A percentile compares a stretch with the other conserved stretches of the same genome.
These are phyloP conservation scores for Oreonectes daqikongensis DNA, from an alignment of 2,797 vertebrate genomes.

Conservation along the genomic window DNA sequence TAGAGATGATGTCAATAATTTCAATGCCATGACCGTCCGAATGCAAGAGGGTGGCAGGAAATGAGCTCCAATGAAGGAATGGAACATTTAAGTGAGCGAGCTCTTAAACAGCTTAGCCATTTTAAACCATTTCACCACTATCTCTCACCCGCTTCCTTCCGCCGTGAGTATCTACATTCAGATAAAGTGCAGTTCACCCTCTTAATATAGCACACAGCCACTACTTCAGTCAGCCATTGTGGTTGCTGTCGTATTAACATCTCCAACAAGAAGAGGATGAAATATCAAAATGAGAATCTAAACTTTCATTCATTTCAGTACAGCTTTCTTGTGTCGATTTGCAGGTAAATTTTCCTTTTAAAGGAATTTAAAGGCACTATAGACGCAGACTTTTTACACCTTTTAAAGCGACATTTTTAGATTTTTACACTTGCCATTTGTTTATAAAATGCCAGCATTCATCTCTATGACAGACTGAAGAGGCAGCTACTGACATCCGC, in stretches of 20 bases:
- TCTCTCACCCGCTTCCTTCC: background rate
- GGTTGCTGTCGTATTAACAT: background rate
- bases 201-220: conserved; percentile 2
- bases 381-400: too few species aligned
- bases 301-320: conserved; percentile 22
- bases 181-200: conserved; percentile 6
- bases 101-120: background rate
- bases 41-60: background rate
- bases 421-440: background rate
- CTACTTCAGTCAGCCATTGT: background rate
- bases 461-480: background rate
- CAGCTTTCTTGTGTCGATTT: too few species aligned
- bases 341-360: too few species aligned
- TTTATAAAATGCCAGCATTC: background rate
- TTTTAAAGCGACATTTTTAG: background rate
- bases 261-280: background rate
- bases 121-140: background rate
- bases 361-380: too few species aligned
- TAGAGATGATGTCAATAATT: background rate
- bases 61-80: conserved; percentile 26
- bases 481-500: conserved; percentile 14
- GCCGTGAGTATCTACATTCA: background rate
- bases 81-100: conserved; percentile 23
- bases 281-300: conserved; percentile 17
- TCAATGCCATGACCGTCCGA: conserved; percentile 8